Percentiles rank a stretch among this genome's conserved stretches.
Conservation (phyloP, 2,888 invertebrate species). For the Augiades crinisus region DNA sequence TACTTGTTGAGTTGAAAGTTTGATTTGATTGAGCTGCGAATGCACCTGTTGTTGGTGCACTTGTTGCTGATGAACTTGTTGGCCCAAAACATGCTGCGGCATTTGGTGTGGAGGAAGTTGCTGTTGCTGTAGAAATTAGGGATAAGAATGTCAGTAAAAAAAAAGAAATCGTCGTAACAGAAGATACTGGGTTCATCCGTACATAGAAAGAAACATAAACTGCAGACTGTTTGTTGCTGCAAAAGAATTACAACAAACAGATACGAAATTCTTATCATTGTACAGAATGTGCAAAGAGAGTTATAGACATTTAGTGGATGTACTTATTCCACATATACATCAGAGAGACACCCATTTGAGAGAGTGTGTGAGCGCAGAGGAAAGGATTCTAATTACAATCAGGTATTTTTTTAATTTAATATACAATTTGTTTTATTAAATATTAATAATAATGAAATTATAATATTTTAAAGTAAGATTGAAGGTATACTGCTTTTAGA, state of each 20-base stretch:
- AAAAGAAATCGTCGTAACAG: background rate
- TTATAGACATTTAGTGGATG: background rate
- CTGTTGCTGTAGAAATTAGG: too few relatives aligned
- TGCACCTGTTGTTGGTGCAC: slow-evolving; percentile 50
- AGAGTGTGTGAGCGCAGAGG: too few relatives aligned
- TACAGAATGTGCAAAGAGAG: background rate
- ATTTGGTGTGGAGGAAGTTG: slow-evolving; percentile 50
- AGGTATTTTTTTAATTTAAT: too few relatives aligned
- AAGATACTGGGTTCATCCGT: background rate
- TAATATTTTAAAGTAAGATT: too few relatives aligned
- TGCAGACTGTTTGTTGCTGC: background rate
- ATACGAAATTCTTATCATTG: background rate
- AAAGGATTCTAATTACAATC: too few relatives aligned
- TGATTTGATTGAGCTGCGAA: slow-evolving; percentile 57
- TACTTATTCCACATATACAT: background rate
- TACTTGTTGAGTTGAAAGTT: slow-evolving; percentile 65
- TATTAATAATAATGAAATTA: too few relatives aligned
- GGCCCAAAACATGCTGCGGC: slow-evolving; percentile 50
- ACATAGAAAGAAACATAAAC: background rate
- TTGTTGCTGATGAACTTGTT: slow-evolving; percentile 51
- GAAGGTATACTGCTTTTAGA: too few relatives aligned
- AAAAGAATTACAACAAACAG: background rate
- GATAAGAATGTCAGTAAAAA: too few relatives aligned
- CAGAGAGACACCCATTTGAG: background rate
- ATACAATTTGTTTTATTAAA: too few relatives aligned